phyloP scores from a whole-genome alignment of 2,797 vertebrate genomes.

The Mareca penelope region DNA sequence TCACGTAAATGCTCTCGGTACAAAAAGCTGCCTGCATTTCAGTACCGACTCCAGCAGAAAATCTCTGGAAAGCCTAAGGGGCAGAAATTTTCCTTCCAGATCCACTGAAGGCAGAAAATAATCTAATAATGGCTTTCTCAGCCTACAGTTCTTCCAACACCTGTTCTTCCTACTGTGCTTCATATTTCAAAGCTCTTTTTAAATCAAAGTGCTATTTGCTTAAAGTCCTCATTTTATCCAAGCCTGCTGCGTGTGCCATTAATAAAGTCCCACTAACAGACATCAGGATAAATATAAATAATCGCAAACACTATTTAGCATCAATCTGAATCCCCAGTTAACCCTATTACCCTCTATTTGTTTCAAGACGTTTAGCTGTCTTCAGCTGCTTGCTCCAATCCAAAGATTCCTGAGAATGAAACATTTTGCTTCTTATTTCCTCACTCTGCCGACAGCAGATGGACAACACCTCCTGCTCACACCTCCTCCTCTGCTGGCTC shows the following conservation, averaged over 20 bases:
- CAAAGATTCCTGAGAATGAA: not conserved
- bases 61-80: not conserved
- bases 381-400: not conserved
- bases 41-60: not conserved
- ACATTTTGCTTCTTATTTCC: not conserved
- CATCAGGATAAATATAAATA: slow-evolving; percentile 4
- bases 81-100: not conserved
- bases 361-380: not conserved
- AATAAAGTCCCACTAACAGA: not conserved
- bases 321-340: not conserved
- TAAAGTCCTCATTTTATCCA: not conserved
- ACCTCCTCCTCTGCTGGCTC: not conserved
- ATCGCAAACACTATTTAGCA: not conserved
- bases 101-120: not conserved
- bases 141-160: not conserved
- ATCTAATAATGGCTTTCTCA: not conserved
- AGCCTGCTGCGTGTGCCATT: not conserved
- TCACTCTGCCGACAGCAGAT: not conserved
- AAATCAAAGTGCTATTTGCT: not conserved
- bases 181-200: not conserved
- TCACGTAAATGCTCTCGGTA: not conserved
- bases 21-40: not conserved
- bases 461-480: not conserved
- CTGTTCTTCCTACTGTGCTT: not conserved
- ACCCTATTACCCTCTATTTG: not conserved